Evolutionary conservation across 2,888 invertebrate species (phyloP).

Genomic region (Tinea trinotella): DNA sequence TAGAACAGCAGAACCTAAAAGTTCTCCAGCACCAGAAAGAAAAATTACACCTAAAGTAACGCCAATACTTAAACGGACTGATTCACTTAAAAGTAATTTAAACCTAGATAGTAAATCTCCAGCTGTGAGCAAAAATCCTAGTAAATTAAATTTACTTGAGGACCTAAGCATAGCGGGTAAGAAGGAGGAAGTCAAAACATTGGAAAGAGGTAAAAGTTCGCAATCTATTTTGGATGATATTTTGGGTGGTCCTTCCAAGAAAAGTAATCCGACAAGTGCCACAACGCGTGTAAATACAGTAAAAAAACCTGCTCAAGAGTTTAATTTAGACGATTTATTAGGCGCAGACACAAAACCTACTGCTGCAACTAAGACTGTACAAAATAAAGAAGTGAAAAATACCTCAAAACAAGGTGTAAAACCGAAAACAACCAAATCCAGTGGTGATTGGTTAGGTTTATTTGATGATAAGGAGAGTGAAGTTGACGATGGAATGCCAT

Average conservation of each 20-base stretch:
- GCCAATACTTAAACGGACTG: not conserved
- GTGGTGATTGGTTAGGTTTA: conserved; percentile 61
- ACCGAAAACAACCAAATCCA: conserved; percentile 37
- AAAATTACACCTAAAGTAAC: conserved; percentile 21
- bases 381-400: conserved; percentile 3
- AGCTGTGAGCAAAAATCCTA: conserved; percentile 34
- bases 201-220: conserved; percentile 53
- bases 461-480: conserved; percentile 48
- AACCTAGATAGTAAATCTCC: conserved; percentile 39
- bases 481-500: conserved; percentile 45
- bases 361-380: conserved; percentile 22
- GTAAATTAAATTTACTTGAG: conserved; percentile 44
- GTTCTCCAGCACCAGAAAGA: conserved; percentile 32
- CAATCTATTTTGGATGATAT: conserved; percentile 69
- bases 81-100: conserved; percentile 14
- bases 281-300: not conserved
- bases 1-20: not conserved
- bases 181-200: conserved; percentile 35
- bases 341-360: conserved; percentile 39
- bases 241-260: conserved; percentile 54
- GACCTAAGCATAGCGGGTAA: conserved; percentile 28
- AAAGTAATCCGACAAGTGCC: conserved; percentile 22
- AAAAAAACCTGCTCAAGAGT: conserved; percentile 42
- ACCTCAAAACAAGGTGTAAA: conserved; percentile 32
- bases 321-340: conserved; percentile 48